Evolutionary conservation across 2,113 vertebrate genomes (phyloP), one percentile per base, ranked within the genome.

Genomic region (Cyphomyrus discorhynchus): DNA sequence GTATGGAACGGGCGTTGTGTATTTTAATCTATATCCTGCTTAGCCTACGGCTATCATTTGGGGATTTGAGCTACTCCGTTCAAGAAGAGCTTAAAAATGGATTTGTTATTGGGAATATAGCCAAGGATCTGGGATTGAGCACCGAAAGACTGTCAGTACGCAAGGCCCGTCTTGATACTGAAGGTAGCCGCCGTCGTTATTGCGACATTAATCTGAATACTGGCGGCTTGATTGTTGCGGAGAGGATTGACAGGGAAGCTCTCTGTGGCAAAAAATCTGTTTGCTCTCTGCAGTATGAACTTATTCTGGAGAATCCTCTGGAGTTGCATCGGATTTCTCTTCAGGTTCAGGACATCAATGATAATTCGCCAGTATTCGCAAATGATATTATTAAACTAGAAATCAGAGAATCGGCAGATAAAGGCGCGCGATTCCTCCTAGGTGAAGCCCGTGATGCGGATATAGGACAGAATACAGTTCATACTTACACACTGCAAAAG

Each of bases 391-490:
- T 70, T 70, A 70, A 70, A 0, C 62, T 70, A 31, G 62, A 70
- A 70, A 70, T 70, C 1, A 70, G 1, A 31, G 62, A 70, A 70
- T 70, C 62, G 0, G 62, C 62, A 31, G 0, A 0, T 13, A 70
- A 70, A 0, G 62, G 62, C 0, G 62, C 62, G 0, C 62, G 62
- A 3, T 70, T 70, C 3, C 27, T 70, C n/a, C n/a, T 70, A 70
- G 62, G 62, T 31, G 62, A 70, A 31, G 62, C 62, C 62, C 62
- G 62, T 70, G 62, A 70, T 70, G 62, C 62, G 62, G 62, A 70
- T 70, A 70, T 70, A 4, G 62, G 27, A 70, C 62, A 70, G 10
- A 70, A 70, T 70, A 70, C 62, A 4, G 62, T 70, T 31, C n/a
- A 70, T 70, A 31, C 62, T 70, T 70, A 70, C 62, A 70, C 62